Conservation (phyloP, 2,888 invertebrate genomes). For the Copidosoma aretas region DNA sequence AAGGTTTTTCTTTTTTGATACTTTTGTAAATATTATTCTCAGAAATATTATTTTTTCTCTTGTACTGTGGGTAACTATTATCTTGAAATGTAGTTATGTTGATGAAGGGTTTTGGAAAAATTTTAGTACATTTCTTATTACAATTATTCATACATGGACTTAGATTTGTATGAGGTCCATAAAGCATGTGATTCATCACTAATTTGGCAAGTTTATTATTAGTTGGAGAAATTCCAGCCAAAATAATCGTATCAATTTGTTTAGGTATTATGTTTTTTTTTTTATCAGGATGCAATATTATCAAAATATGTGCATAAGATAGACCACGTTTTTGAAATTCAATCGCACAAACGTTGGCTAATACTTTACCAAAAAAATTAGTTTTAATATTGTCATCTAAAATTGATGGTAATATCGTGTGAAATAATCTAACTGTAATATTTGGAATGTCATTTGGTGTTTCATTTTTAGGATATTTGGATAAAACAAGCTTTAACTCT, state of each 20-base stretch:
- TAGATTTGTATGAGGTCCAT: neutral
- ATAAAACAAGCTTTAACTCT: too few species aligned
- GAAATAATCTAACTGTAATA: too few species aligned
- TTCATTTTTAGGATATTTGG: too few species aligned
- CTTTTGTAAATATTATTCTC: too few species aligned
- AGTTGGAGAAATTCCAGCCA: neutral
- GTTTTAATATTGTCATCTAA: neutral
- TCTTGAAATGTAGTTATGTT: neutral
- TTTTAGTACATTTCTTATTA: neutral
- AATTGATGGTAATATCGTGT: too few species aligned
- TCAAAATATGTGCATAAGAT: neutral
- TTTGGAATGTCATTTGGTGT: too few species aligned
- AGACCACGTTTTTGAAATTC: neutral
- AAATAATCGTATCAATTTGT: neutral
- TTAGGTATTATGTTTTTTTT: neutral
- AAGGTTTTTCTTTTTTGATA: neutral
- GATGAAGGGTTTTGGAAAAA: neutral
- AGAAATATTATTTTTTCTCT: neutral
- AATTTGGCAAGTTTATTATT: neutral
- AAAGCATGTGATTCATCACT: neutral
- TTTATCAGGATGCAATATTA: too few species aligned
- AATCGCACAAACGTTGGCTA: neutral
- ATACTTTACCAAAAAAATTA: neutral
- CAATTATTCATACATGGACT: neutral
- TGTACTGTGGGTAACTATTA: neutral